Evolutionary conservation across 2,888 invertebrate species (phyloP), one percentile per base, ranked within the genome.

Genomic region (Boloria selene): DNA sequence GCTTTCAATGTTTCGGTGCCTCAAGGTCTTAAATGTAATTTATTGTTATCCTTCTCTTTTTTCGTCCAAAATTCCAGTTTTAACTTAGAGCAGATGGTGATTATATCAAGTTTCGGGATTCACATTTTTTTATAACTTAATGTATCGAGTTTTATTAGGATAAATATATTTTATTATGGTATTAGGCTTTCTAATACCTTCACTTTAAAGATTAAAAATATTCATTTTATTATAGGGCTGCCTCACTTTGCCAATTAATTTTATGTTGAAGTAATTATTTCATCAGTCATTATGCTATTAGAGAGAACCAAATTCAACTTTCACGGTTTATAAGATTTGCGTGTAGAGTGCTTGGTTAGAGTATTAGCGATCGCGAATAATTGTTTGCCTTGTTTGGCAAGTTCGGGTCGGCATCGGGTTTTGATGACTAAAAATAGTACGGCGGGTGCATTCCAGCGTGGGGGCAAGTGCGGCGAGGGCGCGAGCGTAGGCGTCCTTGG

Each of bases 341-440:
- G 22, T 45, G 38, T 53, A 31, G 26, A 42, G 31, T 42, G 31
- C 2, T 16, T 64, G n/a, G 22, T 26, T 38, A 47, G 13, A 45
- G 73, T 14, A 59, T 49, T 26, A 64, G 45, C 59, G 14, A 45
- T 17, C 22, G 79, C 79, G 73, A 79, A 81, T 77, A 79, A 83
- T 83, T 80, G 79, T 82, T 81, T 79, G 77, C 77, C 74, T 77
- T 74, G 77, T 74, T 76, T 75, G 77, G 64, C 74, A 72, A 79
- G 78, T 74, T 74, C 79, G 81, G 80, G 84, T 79, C 82, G 80
- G 83, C 80, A 78, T 82, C 83, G 81, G 80, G 86, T 86, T 85
- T 56, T 81, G 86, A 85, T 86, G 80, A 85, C 87, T 90, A 90
- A 90, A 91, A 90, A 91, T 90, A 90, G 89, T 85, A 77, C 70